phyloP scores from a whole-genome alignment of 2,888 invertebrate genomes.

The Drosophila maculinotata region DNA sequence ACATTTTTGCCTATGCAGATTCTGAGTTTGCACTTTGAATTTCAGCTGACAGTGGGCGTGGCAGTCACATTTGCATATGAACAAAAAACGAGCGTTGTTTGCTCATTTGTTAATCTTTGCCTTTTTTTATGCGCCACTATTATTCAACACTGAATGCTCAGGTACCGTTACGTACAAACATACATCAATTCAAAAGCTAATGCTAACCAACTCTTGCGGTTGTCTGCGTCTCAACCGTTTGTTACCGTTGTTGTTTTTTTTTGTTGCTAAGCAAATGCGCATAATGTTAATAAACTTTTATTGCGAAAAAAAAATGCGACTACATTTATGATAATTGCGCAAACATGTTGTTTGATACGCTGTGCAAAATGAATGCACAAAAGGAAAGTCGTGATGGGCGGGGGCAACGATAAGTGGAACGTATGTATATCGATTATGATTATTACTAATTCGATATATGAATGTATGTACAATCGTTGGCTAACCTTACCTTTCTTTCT shows the following conservation, averaged over 20 bases:
- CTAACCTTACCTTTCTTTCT: constrained; percentile 16
- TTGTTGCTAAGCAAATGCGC: constrained; percentile 68
- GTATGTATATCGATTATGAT: constrained; percentile 10
- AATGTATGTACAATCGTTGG: constrained; percentile 25
- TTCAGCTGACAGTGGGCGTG: constrained; percentile 67
- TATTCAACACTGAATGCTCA: constrained; percentile 76
- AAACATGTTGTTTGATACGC: constrained; percentile 46
- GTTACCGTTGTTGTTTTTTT: constrained; percentile 32
- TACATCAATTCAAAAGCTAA: constrained; percentile 52
- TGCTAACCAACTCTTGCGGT: constrained; percentile 68
- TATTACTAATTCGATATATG: constrained; percentile 15
- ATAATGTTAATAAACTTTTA: constrained; percentile 76
- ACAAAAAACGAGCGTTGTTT: constrained; percentile 48
- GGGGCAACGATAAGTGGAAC: not conserved
- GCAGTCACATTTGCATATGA: constrained; percentile 60
- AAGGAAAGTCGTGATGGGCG: constrained; percentile 47
- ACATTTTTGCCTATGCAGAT: constrained; percentile 4
- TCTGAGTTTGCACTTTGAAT: constrained; percentile 40
- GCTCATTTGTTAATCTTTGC: constrained; percentile 69
- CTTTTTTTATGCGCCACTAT: constrained; percentile 58
- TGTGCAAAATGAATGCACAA: constrained; percentile 38
- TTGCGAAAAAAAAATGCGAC: constrained; percentile 65
- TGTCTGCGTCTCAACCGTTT: constrained; percentile 45
- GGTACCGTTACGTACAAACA: constrained; percentile 67
- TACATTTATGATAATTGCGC: constrained; percentile 66